Evolutionary conservation across 1,140 invertebrate species (phyloP).

Genomic region (roundworm (Caenorhabditis elegans)): DNA sequence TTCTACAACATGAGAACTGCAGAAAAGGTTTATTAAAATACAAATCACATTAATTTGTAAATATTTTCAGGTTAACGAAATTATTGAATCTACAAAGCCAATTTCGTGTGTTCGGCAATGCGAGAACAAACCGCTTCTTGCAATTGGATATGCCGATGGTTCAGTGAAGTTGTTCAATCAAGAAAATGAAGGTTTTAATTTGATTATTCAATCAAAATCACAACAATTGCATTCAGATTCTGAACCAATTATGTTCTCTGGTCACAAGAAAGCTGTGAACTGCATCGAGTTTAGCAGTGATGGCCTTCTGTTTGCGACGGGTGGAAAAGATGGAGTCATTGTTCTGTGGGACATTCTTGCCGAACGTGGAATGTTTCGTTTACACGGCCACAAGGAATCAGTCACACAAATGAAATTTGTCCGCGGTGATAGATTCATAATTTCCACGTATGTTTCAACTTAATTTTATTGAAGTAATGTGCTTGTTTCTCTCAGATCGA

Average conservation of each 20-base stretch:
- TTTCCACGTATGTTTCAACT: slow-evolving; percentile 74
- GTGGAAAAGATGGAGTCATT: slow-evolving; percentile 75
- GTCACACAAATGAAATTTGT: slow-evolving; percentile 87
- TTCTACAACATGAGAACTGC: slow-evolving; percentile 89
- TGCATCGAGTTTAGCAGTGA: slow-evolving; percentile 78
- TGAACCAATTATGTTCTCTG: slow-evolving; percentile 76
- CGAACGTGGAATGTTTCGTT: slow-evolving; percentile 81
- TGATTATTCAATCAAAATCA: neutral
- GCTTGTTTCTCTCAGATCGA: slow-evolving; percentile 73
- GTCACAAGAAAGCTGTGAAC: slow-evolving; percentile 84
- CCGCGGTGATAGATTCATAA: slow-evolving; percentile 74
- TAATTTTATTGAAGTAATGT: too few species aligned
- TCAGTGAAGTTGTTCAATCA: slow-evolving; percentile 77
- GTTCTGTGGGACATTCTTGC: slow-evolving; percentile 91
- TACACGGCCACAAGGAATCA: slow-evolving; percentile 86
- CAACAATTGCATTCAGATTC: slow-evolving; percentile 66
- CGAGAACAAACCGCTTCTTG: slow-evolving; percentile 75
- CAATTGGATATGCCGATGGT: slow-evolving; percentile 88
- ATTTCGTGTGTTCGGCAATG: slow-evolving; percentile 54
- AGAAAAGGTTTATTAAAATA: slow-evolving; percentile 75
- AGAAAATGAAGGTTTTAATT: neutral
- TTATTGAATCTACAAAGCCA: slow-evolving; percentile 48
- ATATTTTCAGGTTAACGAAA: slow-evolving; percentile 52
- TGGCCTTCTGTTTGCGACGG: slow-evolving; percentile 81
- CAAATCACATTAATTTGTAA: slow-evolving; percentile 47